Percentiles rank a stretch among this genome's conserved stretches.
These are phyloP conservation scores for Lepidonotus clava DNA, from an alignment of 2,888 invertebrate genomes.

Conservation along the genomic window DNA sequence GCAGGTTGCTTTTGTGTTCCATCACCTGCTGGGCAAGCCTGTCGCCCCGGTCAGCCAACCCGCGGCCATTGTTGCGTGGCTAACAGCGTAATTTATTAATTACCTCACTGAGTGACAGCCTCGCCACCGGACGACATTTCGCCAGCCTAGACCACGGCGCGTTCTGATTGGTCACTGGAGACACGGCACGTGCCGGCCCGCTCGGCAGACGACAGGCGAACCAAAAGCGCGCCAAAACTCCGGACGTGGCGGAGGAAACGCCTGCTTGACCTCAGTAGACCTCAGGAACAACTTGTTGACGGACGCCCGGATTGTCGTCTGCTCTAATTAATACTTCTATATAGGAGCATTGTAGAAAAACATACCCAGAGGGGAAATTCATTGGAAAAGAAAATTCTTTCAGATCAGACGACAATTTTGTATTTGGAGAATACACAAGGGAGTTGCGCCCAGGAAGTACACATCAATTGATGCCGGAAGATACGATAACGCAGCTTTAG, in stretches of 20 bases:
- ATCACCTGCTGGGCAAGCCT: slow-evolving; percentile 17
- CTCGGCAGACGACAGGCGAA: background rate
- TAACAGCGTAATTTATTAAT: slow-evolving; percentile 30
- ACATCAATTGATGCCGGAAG: slow-evolving; percentile 8
- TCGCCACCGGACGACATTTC: background rate
- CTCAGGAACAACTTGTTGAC: slow-evolving; percentile 35
- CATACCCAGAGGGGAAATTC: too few species aligned
- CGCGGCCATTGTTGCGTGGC: slow-evolving; percentile 32
- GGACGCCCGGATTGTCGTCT: background rate
- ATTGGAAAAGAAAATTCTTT: too few species aligned
- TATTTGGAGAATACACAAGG: too few species aligned
- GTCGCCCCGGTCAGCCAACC: background rate
- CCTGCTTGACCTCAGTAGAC: slow-evolving; percentile 40
- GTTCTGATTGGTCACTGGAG: slow-evolving; percentile 6
- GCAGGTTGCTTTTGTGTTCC: slow-evolving; percentile 9
- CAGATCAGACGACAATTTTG: too few species aligned
- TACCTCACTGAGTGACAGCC: slow-evolving; percentile 14
- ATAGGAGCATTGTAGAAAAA: too few species aligned
- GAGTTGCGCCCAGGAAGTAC: slow-evolving; percentile 1
- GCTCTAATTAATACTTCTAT: too few species aligned
- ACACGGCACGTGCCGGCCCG: slow-evolving; percentile 12
- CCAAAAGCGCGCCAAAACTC: slow-evolving; percentile 23
- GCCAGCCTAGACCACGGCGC: background rate
- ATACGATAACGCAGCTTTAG: background rate
- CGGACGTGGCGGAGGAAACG: slow-evolving; percentile 12